Evolutionary conservation across 2,113 vertebrate genomes (phyloP), one percentile per base, ranked within the genome.

Genomic region (Diphyllodes magnificus): DNA sequence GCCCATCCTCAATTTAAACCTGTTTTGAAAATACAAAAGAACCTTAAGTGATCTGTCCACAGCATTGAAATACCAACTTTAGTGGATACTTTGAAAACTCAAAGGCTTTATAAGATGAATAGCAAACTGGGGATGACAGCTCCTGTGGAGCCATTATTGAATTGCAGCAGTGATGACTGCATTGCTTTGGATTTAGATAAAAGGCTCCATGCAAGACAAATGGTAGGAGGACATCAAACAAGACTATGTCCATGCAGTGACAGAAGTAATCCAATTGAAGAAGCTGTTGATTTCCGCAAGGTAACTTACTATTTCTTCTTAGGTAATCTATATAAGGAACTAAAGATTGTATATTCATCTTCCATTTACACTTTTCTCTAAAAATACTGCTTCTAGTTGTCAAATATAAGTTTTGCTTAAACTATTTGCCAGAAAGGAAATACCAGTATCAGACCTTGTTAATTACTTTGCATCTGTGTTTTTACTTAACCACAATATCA

Each of bases 171-270:
- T 97, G 98, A 99, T 98, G 99, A 99, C 98, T 99, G 98, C 98
- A 98, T 98, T 99, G 98, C 98, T 99, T 99, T 98, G 98, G 99
- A 99, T 99, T 98, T 98, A 99, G 99, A 99, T 99, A 99, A 99
- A 99, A 99, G 98, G 98, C 98, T 98, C 98, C 98, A 98, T 98
- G 98, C 98, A 98, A 99, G 99, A 99, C 98, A 98, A 99, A 99
- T 99, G 98, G 98, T 98, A 97, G 98, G 98, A 98, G 98, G 98
- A 99, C 99, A 99, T 99, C 99, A 99, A 99, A 99, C 98, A 99
- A 98, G 98, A 98, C 98, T 97, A 98, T 98, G 98, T 99, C 98
- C 98, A 98, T 98, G 98, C 98, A 98, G 98, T 99, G 99, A 98
- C 99, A 99, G 98, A 98, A 98, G 98, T 98, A 99, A 99, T 99